Evolutionary conservation across 2,113 vertebrate genomes (phyloP).

Genomic region (Nicator chloris): DNA sequence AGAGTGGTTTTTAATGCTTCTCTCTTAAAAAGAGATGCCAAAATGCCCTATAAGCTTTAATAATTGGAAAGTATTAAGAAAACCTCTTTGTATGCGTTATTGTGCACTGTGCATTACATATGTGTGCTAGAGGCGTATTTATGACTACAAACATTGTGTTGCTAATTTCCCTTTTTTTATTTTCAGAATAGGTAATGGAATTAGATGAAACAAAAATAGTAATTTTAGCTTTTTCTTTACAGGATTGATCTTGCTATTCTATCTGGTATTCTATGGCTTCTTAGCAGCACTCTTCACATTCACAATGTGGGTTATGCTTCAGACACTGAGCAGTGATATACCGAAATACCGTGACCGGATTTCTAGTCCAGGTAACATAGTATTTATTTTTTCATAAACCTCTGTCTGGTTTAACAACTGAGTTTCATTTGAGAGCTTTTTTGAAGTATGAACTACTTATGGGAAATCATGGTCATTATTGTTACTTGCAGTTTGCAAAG

Average conservation of each 20-base stretch:
- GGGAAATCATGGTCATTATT: not conserved
- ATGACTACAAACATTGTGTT: not conserved
- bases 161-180: not conserved
- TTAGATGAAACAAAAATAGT: not conserved
- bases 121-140: not conserved
- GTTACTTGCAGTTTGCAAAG: not conserved
- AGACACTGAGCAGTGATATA: slow-evolving; percentile 86
- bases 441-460: not conserved
- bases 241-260: slow-evolving; percentile 95
- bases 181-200: not conserved
- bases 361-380: slow-evolving; percentile 84
- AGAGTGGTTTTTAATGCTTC: not conserved
- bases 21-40: not conserved
- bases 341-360: slow-evolving; percentile 92
- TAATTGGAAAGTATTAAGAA: not conserved
- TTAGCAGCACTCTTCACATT: slow-evolving; percentile 92
- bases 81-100: not conserved
- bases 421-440: not conserved
- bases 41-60: not conserved
- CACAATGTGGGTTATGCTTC: slow-evolving; percentile 98
- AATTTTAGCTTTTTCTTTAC: slow-evolving; percentile 28
- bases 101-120: not conserved
- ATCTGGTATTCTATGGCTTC: slow-evolving; percentile 95
- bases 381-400: slow-evolving; percentile 1
- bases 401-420: not conserved